Evolutionary conservation across 2,888 invertebrate genomes (phyloP), one percentile per base, ranked within the genome.

Genomic region (Chalcis sispes): DNA sequence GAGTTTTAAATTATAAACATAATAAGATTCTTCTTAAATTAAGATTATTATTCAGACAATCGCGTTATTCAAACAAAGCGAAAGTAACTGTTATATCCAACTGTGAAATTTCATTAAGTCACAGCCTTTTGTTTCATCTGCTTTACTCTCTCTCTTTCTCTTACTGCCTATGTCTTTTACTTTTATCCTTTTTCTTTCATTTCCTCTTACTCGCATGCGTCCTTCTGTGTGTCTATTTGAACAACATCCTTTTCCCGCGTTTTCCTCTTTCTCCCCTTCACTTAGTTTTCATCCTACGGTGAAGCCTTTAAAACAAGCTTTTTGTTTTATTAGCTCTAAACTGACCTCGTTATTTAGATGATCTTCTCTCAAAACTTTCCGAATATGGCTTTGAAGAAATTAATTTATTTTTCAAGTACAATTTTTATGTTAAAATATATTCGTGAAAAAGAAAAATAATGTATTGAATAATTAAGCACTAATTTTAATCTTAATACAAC

Each of bases 81-180:
- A 50, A 29, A 29, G 58, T 29, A 7, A 27, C 27, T 67, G 42
- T 52, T 52, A 67, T 7, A 36, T 40, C 7, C 50, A 40, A 58
- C 58, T 58, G 58, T 58, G 65, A 67, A 61, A 61, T 73, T 73
- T 73, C 73, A 72, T 72, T 58, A 72, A 48, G 65, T 50, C 13
- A 1, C 36, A 13, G 29, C 23, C 64, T 56, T 27, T 65, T 66
- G 65, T 75, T 61, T 69, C 48, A 52, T 67, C 42, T 50, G 50
- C 42, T 7, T 56, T 72, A 29, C 61, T 65, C 59, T 64, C 40
- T 52, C 36, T 13, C 36, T 64, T 18, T 61, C 50, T 32, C 15
- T 56, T 40, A 61, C 15, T 67, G 20, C 20, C 20, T 46, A 2
- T 29, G 56, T 62, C 69, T 70, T 50, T 8, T 42, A 23, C 8